phyloP scores from a whole-genome alignment of 1,140 invertebrate species.

The Octopus sinensis region DNA sequence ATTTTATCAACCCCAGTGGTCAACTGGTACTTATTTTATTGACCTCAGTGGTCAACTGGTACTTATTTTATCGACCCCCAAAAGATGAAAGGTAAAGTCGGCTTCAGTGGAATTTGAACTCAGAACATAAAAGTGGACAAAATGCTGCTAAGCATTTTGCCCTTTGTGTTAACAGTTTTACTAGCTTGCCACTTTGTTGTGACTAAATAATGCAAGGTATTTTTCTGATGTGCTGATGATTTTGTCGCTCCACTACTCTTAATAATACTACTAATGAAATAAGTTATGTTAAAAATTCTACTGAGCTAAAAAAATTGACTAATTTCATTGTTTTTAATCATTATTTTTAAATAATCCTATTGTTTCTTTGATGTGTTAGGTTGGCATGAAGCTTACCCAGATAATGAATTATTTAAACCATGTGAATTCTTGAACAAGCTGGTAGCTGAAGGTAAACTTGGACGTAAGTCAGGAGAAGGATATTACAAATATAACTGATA shows the following conservation, averaged over 20 bases:
- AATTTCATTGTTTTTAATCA: not conserved
- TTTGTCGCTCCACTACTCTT: not conserved
- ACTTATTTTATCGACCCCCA: too few relatives aligned
- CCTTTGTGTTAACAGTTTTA: too few relatives aligned
- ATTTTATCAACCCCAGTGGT: too few relatives aligned
- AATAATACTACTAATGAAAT: not conserved
- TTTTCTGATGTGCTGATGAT: not conserved
- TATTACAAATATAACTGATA: conserved; percentile 75
- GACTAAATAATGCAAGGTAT: not conserved
- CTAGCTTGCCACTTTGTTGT: not conserved
- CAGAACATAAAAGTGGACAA: too few relatives aligned
- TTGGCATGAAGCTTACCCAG: conserved; percentile 76
- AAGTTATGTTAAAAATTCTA: not conserved
- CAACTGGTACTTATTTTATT: too few relatives aligned
- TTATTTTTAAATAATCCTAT: not conserved
- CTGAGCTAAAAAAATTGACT: not conserved
- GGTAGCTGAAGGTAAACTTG: conserved; percentile 77
- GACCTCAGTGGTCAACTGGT: too few relatives aligned
- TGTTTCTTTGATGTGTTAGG: conserved; percentile 57
- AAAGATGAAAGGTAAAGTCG: too few relatives aligned
- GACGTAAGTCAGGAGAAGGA: conserved; percentile 80
- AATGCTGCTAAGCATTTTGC: too few relatives aligned
- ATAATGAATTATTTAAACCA: conserved; percentile 73
- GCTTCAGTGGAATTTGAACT: too few relatives aligned
- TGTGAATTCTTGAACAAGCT: conserved; percentile 69